Evolutionary conservation across 2,888 invertebrate species (phyloP).

Genomic region (Pandemis corylana): DNA sequence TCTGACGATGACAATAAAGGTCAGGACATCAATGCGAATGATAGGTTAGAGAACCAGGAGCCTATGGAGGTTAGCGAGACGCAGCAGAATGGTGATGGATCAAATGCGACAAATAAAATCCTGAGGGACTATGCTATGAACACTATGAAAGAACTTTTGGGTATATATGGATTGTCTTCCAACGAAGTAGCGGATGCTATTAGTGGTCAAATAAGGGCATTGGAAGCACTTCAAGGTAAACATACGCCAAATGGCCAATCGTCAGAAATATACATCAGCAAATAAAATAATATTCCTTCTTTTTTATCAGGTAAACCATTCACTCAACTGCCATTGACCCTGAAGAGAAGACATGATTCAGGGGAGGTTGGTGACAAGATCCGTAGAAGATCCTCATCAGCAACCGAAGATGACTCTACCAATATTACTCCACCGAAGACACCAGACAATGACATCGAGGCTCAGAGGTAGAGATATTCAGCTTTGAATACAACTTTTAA

Average conservation of each 20-base stretch:
- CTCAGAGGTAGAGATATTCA: slow-evolving; percentile 64
- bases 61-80: slow-evolving; percentile 65
- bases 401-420: slow-evolving; percentile 80
- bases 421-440: slow-evolving; percentile 82
- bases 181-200: slow-evolving; percentile 89
- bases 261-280: neutral
- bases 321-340: slow-evolving; percentile 74
- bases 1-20: slow-evolving; percentile 80
- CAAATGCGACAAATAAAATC: slow-evolving; percentile 84
- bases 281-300: slow-evolving; percentile 16
- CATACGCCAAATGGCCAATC: slow-evolving; percentile 40
- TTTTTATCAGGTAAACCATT: slow-evolving; percentile 73
- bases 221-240: slow-evolving; percentile 89
- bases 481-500: no score
- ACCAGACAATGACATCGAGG: slow-evolving; percentile 79
- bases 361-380: slow-evolving; percentile 73
- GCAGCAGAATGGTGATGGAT: slow-evolving; percentile 74
- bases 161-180: slow-evolving; percentile 90
- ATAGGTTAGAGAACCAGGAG: slow-evolving; percentile 73
- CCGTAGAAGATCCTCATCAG: slow-evolving; percentile 75
- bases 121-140: slow-evolving; percentile 91
- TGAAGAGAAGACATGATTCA: slow-evolving; percentile 77
- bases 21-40: slow-evolving; percentile 80
- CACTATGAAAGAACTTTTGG: slow-evolving; percentile 91
- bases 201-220: slow-evolving; percentile 87